phyloP scores from a whole-genome alignment of 2,888 invertebrate species.

The Coenonympha arcania region DNA sequence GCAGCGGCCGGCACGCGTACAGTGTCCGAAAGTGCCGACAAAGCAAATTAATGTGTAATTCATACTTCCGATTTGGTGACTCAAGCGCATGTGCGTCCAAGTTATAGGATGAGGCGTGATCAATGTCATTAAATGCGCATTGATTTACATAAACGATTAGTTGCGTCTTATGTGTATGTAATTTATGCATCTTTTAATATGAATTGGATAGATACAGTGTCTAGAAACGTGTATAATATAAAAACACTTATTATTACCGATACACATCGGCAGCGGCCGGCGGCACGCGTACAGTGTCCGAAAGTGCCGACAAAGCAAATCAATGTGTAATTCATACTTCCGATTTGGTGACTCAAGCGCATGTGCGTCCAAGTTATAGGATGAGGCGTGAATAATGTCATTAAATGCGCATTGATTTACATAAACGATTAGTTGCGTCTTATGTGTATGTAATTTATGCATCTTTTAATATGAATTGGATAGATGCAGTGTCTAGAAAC shows the following conservation, averaged over 20 bases:
- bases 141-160: too few relatives aligned
- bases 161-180: too few relatives aligned
- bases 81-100: conserved; percentile 21
- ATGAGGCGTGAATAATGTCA: conserved; percentile 26
- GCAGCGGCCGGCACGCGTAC: conserved; percentile 25
- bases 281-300: conserved; percentile 32
- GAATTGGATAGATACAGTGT: too few relatives aligned
- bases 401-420: neutral
- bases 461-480: too few relatives aligned
- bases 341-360: conserved; percentile 41
- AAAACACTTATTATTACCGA: too few relatives aligned
- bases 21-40: conserved; percentile 43
- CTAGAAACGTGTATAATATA: too few relatives aligned
- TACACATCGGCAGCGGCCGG: conserved; percentile 7
- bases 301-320: conserved; percentile 45
- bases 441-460: too few relatives aligned
- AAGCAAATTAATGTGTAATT: conserved; percentile 45
- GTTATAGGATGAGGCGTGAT: conserved; percentile 28
- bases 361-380: conserved; percentile 23
- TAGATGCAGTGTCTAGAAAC: neutral
- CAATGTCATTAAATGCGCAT: neutral
- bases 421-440: too few relatives aligned
- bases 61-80: conserved; percentile 53
- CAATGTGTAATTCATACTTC: conserved; percentile 52
- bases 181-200: too few relatives aligned